Percentiles rank a stretch among this genome's conserved stretches.
phyloP scores from a whole-genome alignment of 2,113 vertebrate species.

The Ophiodon elongatus region DNA sequence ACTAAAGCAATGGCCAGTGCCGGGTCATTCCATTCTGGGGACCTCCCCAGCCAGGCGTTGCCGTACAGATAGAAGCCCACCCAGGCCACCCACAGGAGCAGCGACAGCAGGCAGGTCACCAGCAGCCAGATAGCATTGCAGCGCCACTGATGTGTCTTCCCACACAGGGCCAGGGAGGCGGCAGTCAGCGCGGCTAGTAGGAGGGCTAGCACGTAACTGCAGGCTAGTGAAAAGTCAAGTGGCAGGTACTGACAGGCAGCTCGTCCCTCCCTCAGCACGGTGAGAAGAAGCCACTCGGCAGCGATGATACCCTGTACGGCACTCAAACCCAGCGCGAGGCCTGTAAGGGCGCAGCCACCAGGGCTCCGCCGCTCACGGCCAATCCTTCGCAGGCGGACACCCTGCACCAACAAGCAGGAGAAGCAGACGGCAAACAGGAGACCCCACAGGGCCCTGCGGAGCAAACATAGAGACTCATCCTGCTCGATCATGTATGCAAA shows the following conservation, averaged over 20 bases:
- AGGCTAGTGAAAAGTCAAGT: slow-evolving; percentile 93
- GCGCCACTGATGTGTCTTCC: slow-evolving; percentile 94
- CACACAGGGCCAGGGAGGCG: slow-evolving; percentile 90
- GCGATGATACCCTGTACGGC: slow-evolving; percentile 96
- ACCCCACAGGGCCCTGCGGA: slow-evolving; percentile 94
- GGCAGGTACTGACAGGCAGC: slow-evolving; percentile 92
- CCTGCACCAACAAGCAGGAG: slow-evolving; percentile 93
- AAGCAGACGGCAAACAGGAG: slow-evolving; percentile 94
- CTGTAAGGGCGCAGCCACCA: slow-evolving; percentile 89
- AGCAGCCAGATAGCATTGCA: slow-evolving; percentile 91
- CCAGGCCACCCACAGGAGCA: slow-evolving; percentile 96
- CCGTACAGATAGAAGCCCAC: slow-evolving; percentile 96
- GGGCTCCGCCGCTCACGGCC: slow-evolving; percentile 91
- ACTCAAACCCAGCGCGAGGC: slow-evolving; percentile 88
- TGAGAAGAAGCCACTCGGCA: slow-evolving; percentile 93
- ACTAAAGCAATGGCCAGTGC: slow-evolving; percentile 92
- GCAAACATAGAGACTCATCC: slow-evolving; percentile 89
- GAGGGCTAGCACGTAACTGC: slow-evolving; percentile 92
- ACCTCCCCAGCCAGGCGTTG: slow-evolving; percentile 85
- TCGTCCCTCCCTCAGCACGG: slow-evolving; percentile 89
- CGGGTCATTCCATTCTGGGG: slow-evolving; percentile 92
- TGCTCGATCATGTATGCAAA: slow-evolving; percentile 95
- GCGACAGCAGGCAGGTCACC: slow-evolving; percentile 88
- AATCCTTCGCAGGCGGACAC: slow-evolving; percentile 89
- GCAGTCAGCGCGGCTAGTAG: slow-evolving; percentile 86